Base-by-base conservation (phyloP, 1,140 invertebrate species). In the Scaptomyza montana region DNA sequence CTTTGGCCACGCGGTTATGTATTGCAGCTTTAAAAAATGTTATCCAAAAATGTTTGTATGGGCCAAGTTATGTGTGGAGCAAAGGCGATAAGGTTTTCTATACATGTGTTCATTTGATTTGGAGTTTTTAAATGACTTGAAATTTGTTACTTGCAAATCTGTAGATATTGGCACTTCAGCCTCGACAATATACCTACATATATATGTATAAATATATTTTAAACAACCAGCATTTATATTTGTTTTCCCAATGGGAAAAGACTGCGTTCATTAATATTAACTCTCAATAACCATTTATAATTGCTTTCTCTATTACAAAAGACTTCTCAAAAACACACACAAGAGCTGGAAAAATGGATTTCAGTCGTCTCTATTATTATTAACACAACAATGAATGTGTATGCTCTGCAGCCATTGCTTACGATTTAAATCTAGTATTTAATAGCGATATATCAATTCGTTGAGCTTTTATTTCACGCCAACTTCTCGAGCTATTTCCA, bases 401-500 rank as follows among this genome's bases (percentile, higher is more conserved):
- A 41, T 41, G 12, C n/a, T n/a, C 39, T 12, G 3, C 5, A 41
- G 1, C 6, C 12, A 41, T 3, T 12, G 39, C 39, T 41, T 10
- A 8, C 36, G 9, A 39, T 3, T 39, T 39, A 10, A 41, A 43
- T 41, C 12, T 41, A 13, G 7, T 30, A 2, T 30, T 51, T 7
- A 13, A n/a, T 13, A 8, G 1, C 28, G n/a, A 5, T 13, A n/a
- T 21, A 25, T 2, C 4, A 56, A 9, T 43, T 13, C n/a, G 0
- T 7, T 30, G 13, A 45, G 19, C 21, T 43, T 56, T 59, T 19
- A 59, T 16, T 12, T 30, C 33, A 56, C 62, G 12, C 36, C 62
- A 30, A 64, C 67, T 3, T 25, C 3, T 51, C 28, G 19, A 53
- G 61, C 28, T 71, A 71, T 71, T 71, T 66, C 8, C 33, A 51